Base-by-base conservation (phyloP, 2,888 invertebrate species). In the Byasa hedistus region DNA sequence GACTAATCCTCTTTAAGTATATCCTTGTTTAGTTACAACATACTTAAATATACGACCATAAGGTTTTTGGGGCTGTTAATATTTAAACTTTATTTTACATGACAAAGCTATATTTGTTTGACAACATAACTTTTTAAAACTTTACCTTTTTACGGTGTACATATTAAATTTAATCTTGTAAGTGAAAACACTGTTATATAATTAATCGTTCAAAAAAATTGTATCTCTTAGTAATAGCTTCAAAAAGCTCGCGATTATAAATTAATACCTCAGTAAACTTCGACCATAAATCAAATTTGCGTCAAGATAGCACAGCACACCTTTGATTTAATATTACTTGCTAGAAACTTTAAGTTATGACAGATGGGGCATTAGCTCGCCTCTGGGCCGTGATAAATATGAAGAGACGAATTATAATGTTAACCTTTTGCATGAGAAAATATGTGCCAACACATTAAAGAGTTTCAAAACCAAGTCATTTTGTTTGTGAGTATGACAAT, bases 351-450 rank as follows among this genome's bases (percentile, higher is more conserved):
- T 58, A 63, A 63, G 48, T 21, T 48, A 48, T 24, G 39, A 44
- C 63, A 60, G 63, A 64, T 60, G 59, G 60, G 55, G 22, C 63
- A 59, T 59, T 57, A 57, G 44, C 36, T 56, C 48, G 32, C 24
- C 32, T 62, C 54, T 44, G 24, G n/a, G 62, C 44, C 48, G 19
- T 62, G 55, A 63, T 66, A 63, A 66, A 66, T 63, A 66, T 48
- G 66, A 67, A 22, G 56, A 70, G 69, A 72, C 71, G 75, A 80
- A 80, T 81, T 74, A 78, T 77, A 84, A 80, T 80, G 83, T 83
- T 86, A 86, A 86, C 85, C 87, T 87, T 83, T 85, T 70, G 78
- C 80, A 74, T 84, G 84, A 78, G 86, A 86, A 87, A 80, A 82
- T 76, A 72, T 75, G 69, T 76, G 69, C 66, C 68, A 70, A 71